Evolutionary conservation across 1,140 invertebrate species (phyloP), one percentile per base, ranked within the genome.

Genomic region (Triops cancriformis): DNA sequence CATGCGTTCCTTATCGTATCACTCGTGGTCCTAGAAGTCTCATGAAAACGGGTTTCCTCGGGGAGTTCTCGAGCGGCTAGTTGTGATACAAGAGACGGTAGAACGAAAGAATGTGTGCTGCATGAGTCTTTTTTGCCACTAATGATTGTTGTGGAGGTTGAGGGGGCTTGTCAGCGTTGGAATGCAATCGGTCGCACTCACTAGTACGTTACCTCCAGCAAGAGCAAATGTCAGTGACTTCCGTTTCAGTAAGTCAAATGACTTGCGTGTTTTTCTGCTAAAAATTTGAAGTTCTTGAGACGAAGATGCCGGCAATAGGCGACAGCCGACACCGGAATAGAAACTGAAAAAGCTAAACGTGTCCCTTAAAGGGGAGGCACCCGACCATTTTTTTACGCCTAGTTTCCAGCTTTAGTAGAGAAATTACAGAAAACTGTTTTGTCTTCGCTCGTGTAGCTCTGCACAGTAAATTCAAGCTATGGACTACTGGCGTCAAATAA

Each of bases 1-100:
- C 51, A 64, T 64, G 51, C 51, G 51, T 64, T 64, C 10, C 51
- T 64, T 64, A 23, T 64, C 51, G 51, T 64, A 64, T 64, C 51
- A 64, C 51, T 64, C 51, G 9, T 64, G 51, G 51, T 64, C 51
- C 5, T 64, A 14, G 23, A 64, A 64, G 51, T 64, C 51, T 64
- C 14, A 9, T 64, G 51, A 9, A 64, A 64, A 64, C 51, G 23
- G 51, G 51, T 64, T 64, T 64, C 18, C 51, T 64, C 23, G 51
- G 1, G 51, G 51, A 37, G 51, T 64, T 64, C n/a, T 64, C 3
- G 14, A 64, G 51, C 51, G 51, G 51, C 51, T 64, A 64, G 51
- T 64, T 64, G 10, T 64, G 51, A 64, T 64, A 64, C 23, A 37
- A 23, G 51, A 18, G 51, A 64, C 51, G n/a, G 51, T 64, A 18